Percentiles rank a stretch among this genome's conserved stretches.
phyloP scores from a whole-genome alignment of 1,140 invertebrate genomes.

The Potamilus streckersoni region DNA sequence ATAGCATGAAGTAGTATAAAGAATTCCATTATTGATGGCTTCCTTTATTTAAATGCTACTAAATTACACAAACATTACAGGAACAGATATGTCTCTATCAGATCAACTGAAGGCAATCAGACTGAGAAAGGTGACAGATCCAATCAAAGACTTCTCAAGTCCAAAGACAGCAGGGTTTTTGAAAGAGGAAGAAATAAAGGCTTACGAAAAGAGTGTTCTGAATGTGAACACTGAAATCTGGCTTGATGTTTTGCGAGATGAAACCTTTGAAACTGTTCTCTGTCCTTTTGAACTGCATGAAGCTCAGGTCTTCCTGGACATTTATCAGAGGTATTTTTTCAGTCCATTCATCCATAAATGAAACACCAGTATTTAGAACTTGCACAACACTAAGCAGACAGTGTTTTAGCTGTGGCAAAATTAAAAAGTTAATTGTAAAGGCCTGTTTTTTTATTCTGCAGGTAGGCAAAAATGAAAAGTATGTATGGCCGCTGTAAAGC shows the following conservation, averaged over 20 bases:
- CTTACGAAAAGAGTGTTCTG: constrained; percentile 52
- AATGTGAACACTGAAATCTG: constrained; percentile 58
- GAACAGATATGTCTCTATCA: constrained; percentile 11
- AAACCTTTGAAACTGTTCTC: constrained; percentile 50
- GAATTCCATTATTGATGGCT: too few relatives aligned
- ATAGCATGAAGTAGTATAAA: too few relatives aligned
- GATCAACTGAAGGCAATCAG: constrained; percentile 47
- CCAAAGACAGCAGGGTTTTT: constrained; percentile 52
- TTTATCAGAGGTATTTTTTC: constrained; percentile 42
- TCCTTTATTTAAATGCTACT: too few relatives aligned
- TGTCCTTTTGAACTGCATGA: constrained; percentile 44
- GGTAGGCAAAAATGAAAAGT: too few relatives aligned
- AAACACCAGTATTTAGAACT: too few relatives aligned
- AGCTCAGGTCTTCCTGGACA: constrained; percentile 44
- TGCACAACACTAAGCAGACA: too few relatives aligned
- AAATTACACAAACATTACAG: too few relatives aligned
- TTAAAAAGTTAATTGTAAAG: too few relatives aligned
- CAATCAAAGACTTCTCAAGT: constrained; percentile 52
- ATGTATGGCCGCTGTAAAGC: too few relatives aligned
- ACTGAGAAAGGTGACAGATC: constrained; percentile 41
- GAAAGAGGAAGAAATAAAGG: constrained; percentile 36
- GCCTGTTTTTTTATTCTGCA: too few relatives aligned
- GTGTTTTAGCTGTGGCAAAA: too few relatives aligned
- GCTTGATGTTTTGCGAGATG: constrained; percentile 47
- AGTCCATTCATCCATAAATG: background rate